Base-by-base conservation (phyloP, 2,797 vertebrate species). In the Hyperoplus immaculatus region DNA sequence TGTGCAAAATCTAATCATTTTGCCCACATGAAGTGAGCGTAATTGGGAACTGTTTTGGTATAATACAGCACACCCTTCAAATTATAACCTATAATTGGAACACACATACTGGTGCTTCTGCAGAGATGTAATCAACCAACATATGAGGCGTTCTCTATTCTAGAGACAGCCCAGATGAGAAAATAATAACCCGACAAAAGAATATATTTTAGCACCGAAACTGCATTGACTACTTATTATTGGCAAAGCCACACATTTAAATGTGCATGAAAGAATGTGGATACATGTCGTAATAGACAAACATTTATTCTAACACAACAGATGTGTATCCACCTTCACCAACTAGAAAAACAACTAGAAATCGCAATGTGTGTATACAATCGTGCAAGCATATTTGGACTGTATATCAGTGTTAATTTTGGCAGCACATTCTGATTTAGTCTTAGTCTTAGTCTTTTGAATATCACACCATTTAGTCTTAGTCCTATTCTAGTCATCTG, bases 21-120 rank as follows among this genome's bases (percentile, higher is more conserved):
- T 51, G 49, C 75, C 74, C 80, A 64, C 77, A 74, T 76, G 84
- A 88, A 83, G 86, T 88, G 82, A 87, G 65, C 2, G 13, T 86
- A 88, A 90, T 90, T 86, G 77, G 73, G 74, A 70, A 54, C 78
- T 83, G 78, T 88, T 87, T 86, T 82, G 69, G 77, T 82, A 81
- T 82, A 78, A 58, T 76, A 72, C 62, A 50, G 84, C 72, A 21
- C 82, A 86, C 83, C 83, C 72, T 67, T 68, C 64, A 81, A 77
- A 89, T 89, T 85, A 80, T 53, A 70, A n/a, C 14, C 29, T 73
- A 16, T 88, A 86, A 92, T 83, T 87, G 76, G 75, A 88, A 77
- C 58, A 87, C 83, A 89, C 76, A 75, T 49, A 69, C 77, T 53
- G 63, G 62, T 61, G 73, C 70, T 77, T 85, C 63, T 77, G 69